Conservation (phyloP, 2,113 vertebrate species). For the Bos indicus region DNA sequence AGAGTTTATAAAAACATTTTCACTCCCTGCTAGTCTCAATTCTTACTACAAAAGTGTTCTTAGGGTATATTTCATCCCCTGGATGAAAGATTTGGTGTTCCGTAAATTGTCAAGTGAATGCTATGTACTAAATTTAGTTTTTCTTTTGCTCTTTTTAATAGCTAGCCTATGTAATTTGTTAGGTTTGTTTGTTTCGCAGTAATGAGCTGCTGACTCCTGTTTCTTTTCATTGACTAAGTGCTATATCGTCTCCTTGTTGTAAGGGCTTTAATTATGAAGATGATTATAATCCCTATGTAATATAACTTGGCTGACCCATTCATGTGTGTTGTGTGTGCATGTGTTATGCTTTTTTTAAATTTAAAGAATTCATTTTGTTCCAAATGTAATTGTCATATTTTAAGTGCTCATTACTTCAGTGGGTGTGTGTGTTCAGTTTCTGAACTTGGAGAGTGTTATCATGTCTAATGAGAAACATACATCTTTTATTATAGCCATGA, state of each 20-base stretch:
- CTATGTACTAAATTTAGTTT: background rate
- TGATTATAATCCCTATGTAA: background rate
- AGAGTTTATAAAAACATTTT: background rate
- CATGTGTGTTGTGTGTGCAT: background rate
- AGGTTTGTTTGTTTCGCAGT: background rate
- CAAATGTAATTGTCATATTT: slow-evolving; percentile 20
- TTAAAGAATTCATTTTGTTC: slow-evolving; percentile 32
- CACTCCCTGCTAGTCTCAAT: background rate
- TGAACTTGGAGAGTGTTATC: background rate
- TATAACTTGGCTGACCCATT: background rate
- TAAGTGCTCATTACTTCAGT: slow-evolving; percentile 5
- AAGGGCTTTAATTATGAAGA: background rate
- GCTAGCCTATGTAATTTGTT: background rate
- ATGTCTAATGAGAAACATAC: slow-evolving; percentile 12
- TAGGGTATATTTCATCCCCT: background rate
- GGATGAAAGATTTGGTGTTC: background rate
- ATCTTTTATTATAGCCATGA: background rate
- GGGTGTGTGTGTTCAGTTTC: slow-evolving; percentile 23
- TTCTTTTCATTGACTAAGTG: background rate
- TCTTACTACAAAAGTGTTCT: background rate
- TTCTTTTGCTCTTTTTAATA: background rate
- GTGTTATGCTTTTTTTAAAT: slow-evolving; percentile 38
- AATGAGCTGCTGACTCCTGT: background rate
- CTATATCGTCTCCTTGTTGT: background rate
- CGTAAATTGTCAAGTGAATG: background rate